Evolutionary conservation across 2,113 vertebrate genomes (phyloP), one percentile per base, ranked within the genome.

Genomic region (Heterotis niloticus): DNA sequence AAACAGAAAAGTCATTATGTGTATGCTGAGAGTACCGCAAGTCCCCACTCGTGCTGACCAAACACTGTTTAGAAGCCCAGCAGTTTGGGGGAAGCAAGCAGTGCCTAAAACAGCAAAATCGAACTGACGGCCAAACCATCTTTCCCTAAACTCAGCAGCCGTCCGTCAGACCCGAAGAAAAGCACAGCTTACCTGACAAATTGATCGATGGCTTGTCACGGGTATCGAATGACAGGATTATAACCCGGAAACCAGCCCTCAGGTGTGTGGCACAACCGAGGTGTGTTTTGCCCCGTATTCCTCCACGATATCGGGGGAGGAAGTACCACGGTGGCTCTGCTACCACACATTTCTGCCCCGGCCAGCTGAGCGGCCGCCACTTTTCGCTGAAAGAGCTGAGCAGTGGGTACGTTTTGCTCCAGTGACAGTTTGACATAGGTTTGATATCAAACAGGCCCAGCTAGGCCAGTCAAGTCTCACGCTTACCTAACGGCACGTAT

Each of bases 401-500:
- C 59, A 62, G 14, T 16, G 44, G 44, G 13, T 29, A 23, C 18
- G 23, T 72, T 54, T 71, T 51, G 44, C 67, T 70, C 34, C 29
- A 28, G 28, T n/a, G 29, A 44, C 34, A 44, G 34, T 7, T 44
- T 44, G 34, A 44, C 34, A 44, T 44, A 44, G 2, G 67, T 69
- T 26, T 34, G 18, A 69, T 28, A 70, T 13, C 67, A 70, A 18
- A 44, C 16, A 11, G 59, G 12, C 16, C 17, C 14, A 0, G 10
- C 24, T n/a, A 20, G 10, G 71, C 18, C 64, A 23, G 3, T n/a
- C 23, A n/a, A n/a, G 64, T 2, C 16, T 65, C 1, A 1, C 65
- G 60, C 93, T 91, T 86, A 99, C 96, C 97, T 94, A 85, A 98
- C 94, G 0, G 96, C 96, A 64, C 97, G 90, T 85, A 98, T 98